phyloP scores from a whole-genome alignment of 2,797 vertebrate species.

The Selene dorsalis region DNA sequence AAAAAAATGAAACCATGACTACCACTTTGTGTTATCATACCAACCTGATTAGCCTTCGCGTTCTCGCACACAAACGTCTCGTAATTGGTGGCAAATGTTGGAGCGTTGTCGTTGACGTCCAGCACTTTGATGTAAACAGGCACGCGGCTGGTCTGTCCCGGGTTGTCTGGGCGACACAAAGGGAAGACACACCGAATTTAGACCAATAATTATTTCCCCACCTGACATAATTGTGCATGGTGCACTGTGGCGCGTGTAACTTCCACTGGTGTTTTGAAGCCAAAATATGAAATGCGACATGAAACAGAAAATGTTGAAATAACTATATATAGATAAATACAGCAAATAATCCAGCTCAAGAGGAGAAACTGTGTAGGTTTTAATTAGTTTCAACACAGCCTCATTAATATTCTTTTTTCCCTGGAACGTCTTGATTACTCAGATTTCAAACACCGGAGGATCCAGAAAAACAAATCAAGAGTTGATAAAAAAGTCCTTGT shows the following conservation, averaged over 20 bases:
- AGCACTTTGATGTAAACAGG: slow-evolving; percentile 91
- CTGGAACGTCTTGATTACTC: neutral
- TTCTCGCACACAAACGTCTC: slow-evolving; percentile 97
- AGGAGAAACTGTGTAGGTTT: neutral
- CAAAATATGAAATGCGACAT: slow-evolving; percentile 11
- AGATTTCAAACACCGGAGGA: neutral
- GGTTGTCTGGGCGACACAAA: slow-evolving; percentile 88
- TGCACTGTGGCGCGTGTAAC: no score
- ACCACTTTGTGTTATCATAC: slow-evolving; percentile 24
- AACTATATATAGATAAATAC: neutral
- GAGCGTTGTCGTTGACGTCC: slow-evolving; percentile 96
- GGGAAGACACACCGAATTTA: slow-evolving; percentile 16
- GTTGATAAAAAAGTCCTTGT: neutral
- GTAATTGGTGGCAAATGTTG: slow-evolving; percentile 91
- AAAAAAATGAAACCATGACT: slow-evolving; percentile 43
- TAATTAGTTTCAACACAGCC: neutral
- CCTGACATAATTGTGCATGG: no score
- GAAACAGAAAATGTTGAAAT: neutral
- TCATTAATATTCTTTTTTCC: neutral
- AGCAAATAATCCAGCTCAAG: neutral
- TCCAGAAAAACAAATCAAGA: neutral
- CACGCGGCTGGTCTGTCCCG: slow-evolving; percentile 88
- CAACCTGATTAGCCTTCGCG: slow-evolving; percentile 93
- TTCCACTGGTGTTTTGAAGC: slow-evolving; percentile 12
- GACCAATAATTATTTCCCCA: slow-evolving; percentile 10